Conservation (phyloP, 2,888 invertebrate genomes). For the Leptinotarsa haldemani region DNA sequence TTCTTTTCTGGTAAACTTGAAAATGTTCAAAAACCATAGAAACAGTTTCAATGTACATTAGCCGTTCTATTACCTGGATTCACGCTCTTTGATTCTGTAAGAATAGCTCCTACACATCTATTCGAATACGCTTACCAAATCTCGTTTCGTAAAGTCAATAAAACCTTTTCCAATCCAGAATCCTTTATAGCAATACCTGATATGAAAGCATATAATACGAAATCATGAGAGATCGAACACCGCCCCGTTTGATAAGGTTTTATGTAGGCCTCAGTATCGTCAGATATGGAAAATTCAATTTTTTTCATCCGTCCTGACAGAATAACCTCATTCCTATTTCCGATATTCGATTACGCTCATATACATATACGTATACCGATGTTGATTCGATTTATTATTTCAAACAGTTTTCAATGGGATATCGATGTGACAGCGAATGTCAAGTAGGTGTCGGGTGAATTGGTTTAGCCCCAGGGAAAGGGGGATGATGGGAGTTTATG, state of each 20-base stretch:
- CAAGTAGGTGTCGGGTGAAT: not conserved
- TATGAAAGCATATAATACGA: slow-evolving; percentile 15
- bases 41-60: too few relatives aligned
- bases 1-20: too few relatives aligned
- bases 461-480: not conserved
- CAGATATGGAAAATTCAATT: slow-evolving; percentile 21
- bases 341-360: slow-evolving; percentile 12
- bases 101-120: not conserved
- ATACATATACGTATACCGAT: slow-evolving; percentile 7
- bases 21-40: too few relatives aligned
- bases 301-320: slow-evolving; percentile 8
- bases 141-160: not conserved
- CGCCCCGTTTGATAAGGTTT: slow-evolving; percentile 20
- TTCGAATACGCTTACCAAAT: not conserved
- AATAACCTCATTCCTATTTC: slow-evolving; percentile 20
- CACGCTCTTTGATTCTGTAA: too few relatives aligned
- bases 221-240: slow-evolving; percentile 19
- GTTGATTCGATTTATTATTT: slow-evolving; percentile 13
- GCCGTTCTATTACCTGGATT: too few relatives aligned
- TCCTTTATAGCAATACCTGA: slow-evolving; percentile 12
- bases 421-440: not conserved
- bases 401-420: slow-evolving; percentile 11
- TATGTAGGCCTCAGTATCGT: slow-evolving; percentile 2
- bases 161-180: not conserved
- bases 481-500: not conserved